Evolutionary conservation across 2,113 vertebrate genomes (phyloP), one percentile per base, ranked within the genome.

Genomic region (Clinocottus analis): DNA sequence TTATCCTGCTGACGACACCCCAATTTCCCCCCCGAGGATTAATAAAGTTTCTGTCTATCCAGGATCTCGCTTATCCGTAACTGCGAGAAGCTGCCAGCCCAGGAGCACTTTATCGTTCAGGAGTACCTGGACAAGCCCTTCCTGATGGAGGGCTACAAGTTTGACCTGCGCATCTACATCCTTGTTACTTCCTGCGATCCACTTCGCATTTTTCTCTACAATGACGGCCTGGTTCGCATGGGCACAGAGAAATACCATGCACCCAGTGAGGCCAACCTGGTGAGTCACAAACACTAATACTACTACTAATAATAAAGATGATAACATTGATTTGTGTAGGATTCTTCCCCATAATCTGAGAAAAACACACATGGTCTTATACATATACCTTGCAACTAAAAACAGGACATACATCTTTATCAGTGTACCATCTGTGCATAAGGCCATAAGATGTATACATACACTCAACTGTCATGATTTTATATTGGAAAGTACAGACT

Each of bases 61-160:
- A 99, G 98, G 92, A 99, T 99, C 91, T 99, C 98, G 74, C 95
- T 99, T 93, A 97, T 98, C 94, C 97, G 98, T 89, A 99, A 97
- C 92, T 98, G 96, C 81, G 98, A 99, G 88, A 99, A 98, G 90
- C 95, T 99, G 85, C 97, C 97, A 79, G 95, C 96, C 90, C 97
- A 99, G 89, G 98, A 99, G 89, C 98, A 99, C 92, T 95, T 99
- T 85, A 99, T 99, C 59, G 98, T 99, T 91, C 98, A 99, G 93
- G 98, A 99, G 85, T 99, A 99, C 87, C 96, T 99, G 83, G 98
- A 99, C 90, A 99, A 99, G 75, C 98, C 98, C 37, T 99, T 98
- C 85, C 93, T 99, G 75, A 97, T 99, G 97, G 98, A 99, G 94
- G 97, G 98, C 58, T 99, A 97, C 95, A 99, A 99, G 92, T 99